These are phyloP conservation scores for Zhuqinia jingwanae DNA, from an alignment of 2,888 invertebrate genomes.

Conservation along the genomic window DNA sequence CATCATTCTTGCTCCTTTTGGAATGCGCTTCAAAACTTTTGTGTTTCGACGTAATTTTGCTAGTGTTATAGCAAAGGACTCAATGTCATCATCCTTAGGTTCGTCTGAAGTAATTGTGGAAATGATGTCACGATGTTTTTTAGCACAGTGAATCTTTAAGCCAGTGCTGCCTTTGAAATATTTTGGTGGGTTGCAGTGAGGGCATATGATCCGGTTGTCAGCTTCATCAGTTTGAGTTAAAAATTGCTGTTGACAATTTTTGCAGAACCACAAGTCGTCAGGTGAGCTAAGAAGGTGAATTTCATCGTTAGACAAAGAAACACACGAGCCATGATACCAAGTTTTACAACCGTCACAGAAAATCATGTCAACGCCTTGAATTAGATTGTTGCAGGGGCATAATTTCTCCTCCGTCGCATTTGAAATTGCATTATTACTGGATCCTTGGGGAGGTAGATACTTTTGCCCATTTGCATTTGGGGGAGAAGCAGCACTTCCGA, in stretches of 20 bases:
- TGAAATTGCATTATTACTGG: neutral
- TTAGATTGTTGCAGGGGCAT: neutral
- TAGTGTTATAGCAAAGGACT: neutral
- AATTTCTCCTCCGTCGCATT: neutral
- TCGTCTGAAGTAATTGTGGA: neutral
- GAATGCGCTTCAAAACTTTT: neutral
- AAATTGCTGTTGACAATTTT: neutral
- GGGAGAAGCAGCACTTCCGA: constrained; percentile 7
- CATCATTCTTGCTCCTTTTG: neutral
- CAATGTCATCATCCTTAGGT: neutral
- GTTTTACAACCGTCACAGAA: neutral
- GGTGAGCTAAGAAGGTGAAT: neutral
- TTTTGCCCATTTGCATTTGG: constrained; percentile 9
- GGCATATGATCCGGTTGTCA: neutral
- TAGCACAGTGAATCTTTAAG: neutral
- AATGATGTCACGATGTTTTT: neutral
- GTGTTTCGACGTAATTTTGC: neutral
- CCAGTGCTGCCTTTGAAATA: neutral
- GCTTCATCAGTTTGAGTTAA: neutral
- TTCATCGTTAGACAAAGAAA: neutral
- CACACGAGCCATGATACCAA: neutral
- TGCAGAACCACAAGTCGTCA: neutral
- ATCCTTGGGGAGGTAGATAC: neutral
- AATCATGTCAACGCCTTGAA: neutral
- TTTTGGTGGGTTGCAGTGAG: neutral